A percentile compares a stretch with the other conserved stretches of the same genome.
Conservation (phyloP, 2,888 invertebrate genomes). For the Apodemia duryi region DNA sequence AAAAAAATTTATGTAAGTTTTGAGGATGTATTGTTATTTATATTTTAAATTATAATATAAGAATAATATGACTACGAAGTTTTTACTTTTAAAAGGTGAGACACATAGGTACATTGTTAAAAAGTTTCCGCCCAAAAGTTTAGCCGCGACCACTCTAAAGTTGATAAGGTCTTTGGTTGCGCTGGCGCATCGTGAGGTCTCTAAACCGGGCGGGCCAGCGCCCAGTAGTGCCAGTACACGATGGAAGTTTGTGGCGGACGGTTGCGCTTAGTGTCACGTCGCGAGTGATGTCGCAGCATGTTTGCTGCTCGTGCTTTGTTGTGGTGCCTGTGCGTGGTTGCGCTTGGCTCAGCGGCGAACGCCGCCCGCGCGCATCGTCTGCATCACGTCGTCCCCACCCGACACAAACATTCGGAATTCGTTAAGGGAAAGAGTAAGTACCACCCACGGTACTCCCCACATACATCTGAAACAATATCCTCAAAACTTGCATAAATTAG, state of each 20-base stretch:
- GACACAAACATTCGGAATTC: slow-evolving; percentile 58
- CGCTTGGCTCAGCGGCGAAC: slow-evolving; percentile 45
- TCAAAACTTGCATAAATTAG: no score
- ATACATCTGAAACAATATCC: neutral
- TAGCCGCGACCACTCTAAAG: slow-evolving; percentile 32
- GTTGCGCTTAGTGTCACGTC: slow-evolving; percentile 54
- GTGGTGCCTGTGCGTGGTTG: slow-evolving; percentile 62
- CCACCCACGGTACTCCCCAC: slow-evolving; percentile 32
- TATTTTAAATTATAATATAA: no score
- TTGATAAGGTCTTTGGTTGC: slow-evolving; percentile 49
- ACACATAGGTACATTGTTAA: neutral
- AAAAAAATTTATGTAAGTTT: no score
- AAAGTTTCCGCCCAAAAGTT: slow-evolving; percentile 20
- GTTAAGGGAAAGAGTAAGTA: slow-evolving; percentile 90
- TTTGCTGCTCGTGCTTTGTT: slow-evolving; percentile 62
- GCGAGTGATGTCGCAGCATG: slow-evolving; percentile 76
- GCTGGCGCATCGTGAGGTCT: slow-evolving; percentile 56
- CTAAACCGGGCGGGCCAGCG: slow-evolving; percentile 49
- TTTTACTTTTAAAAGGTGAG: neutral
- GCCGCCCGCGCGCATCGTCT: slow-evolving; percentile 52
- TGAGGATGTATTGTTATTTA: no score
- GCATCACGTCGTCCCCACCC: slow-evolving; percentile 52
- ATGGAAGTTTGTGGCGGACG: slow-evolving; percentile 63
- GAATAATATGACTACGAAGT: no score
- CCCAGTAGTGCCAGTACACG: slow-evolving; percentile 53